Evolutionary conservation across 1,140 invertebrate species (phyloP).

Genomic region (Theocolax elegans): DNA sequence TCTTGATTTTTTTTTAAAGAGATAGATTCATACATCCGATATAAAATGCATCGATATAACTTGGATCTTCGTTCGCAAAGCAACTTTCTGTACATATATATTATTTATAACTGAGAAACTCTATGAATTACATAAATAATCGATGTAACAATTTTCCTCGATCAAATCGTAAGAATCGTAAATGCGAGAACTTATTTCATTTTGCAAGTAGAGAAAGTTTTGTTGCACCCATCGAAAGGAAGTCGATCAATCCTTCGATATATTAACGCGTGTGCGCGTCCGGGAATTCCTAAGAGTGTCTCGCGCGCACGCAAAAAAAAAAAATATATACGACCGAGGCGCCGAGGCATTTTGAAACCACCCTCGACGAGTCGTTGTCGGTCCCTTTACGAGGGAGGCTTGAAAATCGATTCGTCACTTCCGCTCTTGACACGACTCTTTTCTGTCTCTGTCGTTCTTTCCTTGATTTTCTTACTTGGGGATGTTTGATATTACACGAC

Average conservation of each 20-base stretch:
- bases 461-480: neutral
- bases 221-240: neutral
- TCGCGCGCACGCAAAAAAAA: neutral
- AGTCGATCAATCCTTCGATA: neutral
- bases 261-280: slow-evolving; percentile 5
- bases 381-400: neutral
- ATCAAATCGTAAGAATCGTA: no score
- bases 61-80: no score
- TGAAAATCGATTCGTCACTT: slow-evolving; percentile 37
- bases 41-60: no score
- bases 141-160: no score
- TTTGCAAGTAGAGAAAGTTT: no score
- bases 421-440: slow-evolving; percentile 8
- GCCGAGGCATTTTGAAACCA: slow-evolving; percentile 14
- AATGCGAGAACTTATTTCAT: no score
- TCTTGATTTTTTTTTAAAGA: no score
- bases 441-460: neutral
- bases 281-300: slow-evolving; percentile 10
- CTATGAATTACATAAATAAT: no score
- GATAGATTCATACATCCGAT: no score
- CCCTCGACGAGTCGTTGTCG: slow-evolving; percentile 9
- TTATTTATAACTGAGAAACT: no score
- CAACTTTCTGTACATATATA: no score
- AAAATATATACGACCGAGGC: slow-evolving; percentile 18
- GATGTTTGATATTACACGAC: neutral